Conservation (phyloP, 2,888 invertebrate species). For the Thymelicus acteon region DNA sequence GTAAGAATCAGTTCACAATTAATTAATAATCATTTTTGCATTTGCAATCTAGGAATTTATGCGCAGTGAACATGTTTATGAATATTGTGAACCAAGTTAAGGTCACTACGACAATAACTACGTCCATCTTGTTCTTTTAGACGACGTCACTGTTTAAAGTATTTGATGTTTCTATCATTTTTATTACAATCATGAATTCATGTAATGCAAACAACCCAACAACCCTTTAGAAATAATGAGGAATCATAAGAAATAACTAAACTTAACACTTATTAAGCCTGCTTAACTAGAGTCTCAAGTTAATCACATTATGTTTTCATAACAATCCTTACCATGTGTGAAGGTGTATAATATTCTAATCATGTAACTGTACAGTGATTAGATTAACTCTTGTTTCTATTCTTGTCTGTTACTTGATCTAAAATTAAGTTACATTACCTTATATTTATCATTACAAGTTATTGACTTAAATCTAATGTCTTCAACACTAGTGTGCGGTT, state of each 20-base stretch:
- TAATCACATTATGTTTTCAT: conserved; percentile 7
- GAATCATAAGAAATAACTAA: neutral
- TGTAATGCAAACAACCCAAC: neutral
- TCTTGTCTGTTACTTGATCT: neutral
- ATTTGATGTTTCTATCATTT: neutral
- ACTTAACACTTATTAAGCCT: neutral
- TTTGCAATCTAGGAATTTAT: neutral
- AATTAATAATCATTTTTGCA: neutral
- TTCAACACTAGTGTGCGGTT: too few relatives aligned
- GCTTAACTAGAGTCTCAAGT: neutral
- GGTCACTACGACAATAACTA: neutral
- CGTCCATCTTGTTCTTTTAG: conserved; percentile 31
- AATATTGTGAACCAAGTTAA: neutral
- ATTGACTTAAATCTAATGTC: too few relatives aligned
- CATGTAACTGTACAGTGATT: neutral
- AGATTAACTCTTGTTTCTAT: neutral
- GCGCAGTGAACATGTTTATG: neutral
- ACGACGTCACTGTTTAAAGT: conserved; percentile 14
- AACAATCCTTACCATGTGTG: neutral
- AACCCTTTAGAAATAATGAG: neutral
- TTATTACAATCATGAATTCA: neutral
- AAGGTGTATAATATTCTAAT: neutral
- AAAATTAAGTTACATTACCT: too few relatives aligned
- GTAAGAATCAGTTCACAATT: conserved; percentile 48
- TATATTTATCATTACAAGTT: too few relatives aligned